A percentile compares a stretch with the other conserved stretches of the same genome.
Evolutionary conservation across 2,888 invertebrate species (phyloP).

Genomic region (Limnephilus marmoratus): DNA sequence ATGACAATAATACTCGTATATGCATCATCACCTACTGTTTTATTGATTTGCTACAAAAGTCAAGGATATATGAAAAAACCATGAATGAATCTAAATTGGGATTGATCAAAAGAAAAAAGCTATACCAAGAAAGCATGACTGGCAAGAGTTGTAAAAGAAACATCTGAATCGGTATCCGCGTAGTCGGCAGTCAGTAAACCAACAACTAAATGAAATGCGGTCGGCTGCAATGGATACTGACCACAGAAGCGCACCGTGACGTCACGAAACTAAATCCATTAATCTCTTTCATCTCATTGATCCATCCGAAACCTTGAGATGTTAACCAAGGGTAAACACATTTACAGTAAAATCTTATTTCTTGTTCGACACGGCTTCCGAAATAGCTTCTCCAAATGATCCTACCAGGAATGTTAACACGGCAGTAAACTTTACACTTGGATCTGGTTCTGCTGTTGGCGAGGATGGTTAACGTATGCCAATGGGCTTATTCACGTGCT

Average conservation of each 20-base stretch:
- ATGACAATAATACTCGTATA: too few relatives aligned
- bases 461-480: slow-evolving; percentile 5
- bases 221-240: neutral
- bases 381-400: neutral
- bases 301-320: slow-evolving; percentile 8
- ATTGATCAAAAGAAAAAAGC: neutral
- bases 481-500: neutral
- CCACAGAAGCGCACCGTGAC: slow-evolving; percentile 5
- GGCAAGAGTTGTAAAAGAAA: neutral
- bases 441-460: neutral
- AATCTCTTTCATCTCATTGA: slow-evolving; percentile 3
- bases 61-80: neutral
- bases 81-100: neutral
- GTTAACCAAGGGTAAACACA: slow-evolving; percentile 21
- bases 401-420: slow-evolving; percentile 2
- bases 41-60: neutral
- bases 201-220: neutral
- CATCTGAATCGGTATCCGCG: too few relatives aligned
- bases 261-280: slow-evolving; percentile 24
- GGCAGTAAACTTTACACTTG: neutral
- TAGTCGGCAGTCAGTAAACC: neutral
- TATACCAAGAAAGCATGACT: neutral
- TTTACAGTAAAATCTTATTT: neutral
- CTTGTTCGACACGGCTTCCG: neutral
- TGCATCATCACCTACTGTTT: neutral